A percentile compares a stretch with the other conserved stretches of the same genome.
These are phyloP conservation scores for Zosterops hypoxanthus DNA, from an alignment of 2,113 vertebrate species.

Conservation along the genomic window DNA sequence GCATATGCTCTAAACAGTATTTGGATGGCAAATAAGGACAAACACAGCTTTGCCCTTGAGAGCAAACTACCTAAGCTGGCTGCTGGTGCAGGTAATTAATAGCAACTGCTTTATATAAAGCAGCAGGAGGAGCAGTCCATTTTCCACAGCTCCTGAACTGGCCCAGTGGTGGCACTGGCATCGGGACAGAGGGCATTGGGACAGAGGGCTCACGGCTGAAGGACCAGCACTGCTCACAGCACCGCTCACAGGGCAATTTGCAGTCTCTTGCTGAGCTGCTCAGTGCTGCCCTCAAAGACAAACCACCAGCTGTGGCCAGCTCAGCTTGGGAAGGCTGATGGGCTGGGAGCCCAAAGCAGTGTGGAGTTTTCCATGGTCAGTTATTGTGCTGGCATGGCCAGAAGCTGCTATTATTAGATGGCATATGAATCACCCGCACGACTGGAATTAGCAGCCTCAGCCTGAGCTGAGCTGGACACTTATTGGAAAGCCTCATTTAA, in stretches of 20 bases:
- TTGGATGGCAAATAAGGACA: neutral
- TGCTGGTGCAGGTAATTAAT: neutral
- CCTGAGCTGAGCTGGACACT: neutral
- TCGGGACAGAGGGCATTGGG: neutral
- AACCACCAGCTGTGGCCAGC: neutral
- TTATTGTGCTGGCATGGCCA: neutral
- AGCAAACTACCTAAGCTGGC: neutral
- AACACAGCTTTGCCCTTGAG: neutral
- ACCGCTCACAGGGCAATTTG: fast-evolving
- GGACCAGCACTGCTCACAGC: neutral
- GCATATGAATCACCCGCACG: neutral
- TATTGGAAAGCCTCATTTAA: neutral
- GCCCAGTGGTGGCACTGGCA: fast-evolving
- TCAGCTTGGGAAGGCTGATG: neutral
- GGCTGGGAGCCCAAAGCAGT: neutral
- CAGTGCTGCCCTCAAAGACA: neutral
- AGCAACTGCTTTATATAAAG: neutral
- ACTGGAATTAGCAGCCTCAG: neutral
- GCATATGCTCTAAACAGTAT: neutral
- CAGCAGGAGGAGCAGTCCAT: neutral
- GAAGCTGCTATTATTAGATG: slow-evolving; percentile 20
- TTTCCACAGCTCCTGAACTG: neutral
- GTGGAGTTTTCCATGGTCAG: slow-evolving; percentile 34
- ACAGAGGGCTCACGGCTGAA: fast-evolving
- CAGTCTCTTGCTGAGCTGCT: neutral